A percentile compares a stretch with the other conserved stretches of the same genome.
Conservation (phyloP, 1,140 invertebrate species). For the Danaus melanippus region DNA sequence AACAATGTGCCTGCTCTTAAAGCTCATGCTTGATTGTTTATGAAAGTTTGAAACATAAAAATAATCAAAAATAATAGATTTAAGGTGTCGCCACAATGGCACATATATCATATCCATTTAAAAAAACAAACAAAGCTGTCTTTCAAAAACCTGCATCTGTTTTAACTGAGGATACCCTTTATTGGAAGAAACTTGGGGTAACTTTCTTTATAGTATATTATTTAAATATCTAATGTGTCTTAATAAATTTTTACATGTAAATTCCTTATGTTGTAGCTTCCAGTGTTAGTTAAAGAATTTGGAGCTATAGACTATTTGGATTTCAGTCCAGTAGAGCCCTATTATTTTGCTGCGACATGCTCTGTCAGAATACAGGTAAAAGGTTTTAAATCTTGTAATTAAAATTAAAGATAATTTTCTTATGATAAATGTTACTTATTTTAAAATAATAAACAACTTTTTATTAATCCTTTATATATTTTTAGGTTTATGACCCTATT, state of each 20-base stretch:
- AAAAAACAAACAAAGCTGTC: conserved; percentile 82
- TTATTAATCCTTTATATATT: not conserved
- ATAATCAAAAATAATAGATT: not conserved
- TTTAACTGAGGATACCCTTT: conserved; percentile 82
- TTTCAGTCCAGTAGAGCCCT: conserved; percentile 88
- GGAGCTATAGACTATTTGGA: conserved; percentile 92
- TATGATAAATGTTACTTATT: not conserved
- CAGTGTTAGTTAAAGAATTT: conserved; percentile 92
- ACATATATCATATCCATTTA: conserved; percentile 74
- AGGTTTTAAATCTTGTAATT: conserved; percentile 4
- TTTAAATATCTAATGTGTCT: too few relatives aligned
- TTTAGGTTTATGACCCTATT: conserved; percentile 87
- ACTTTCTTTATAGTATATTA: conserved; percentile 25
- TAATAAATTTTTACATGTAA: not conserved
- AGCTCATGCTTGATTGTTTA: too few relatives aligned
- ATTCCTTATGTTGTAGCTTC: conserved; percentile 75
- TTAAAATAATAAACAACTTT: not conserved
- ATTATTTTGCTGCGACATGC: conserved; percentile 92
- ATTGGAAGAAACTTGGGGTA: conserved; percentile 90
- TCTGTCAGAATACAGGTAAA: conserved; percentile 87
- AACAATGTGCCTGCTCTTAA: conserved; percentile 10
- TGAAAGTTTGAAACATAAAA: not conserved
- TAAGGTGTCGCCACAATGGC: conserved; percentile 33
- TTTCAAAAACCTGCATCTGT: conserved; percentile 78
- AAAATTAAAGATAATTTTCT: not conserved